Conservation (phyloP, 2,888 invertebrate species). For the Megaustenia siamemsis region DNA sequence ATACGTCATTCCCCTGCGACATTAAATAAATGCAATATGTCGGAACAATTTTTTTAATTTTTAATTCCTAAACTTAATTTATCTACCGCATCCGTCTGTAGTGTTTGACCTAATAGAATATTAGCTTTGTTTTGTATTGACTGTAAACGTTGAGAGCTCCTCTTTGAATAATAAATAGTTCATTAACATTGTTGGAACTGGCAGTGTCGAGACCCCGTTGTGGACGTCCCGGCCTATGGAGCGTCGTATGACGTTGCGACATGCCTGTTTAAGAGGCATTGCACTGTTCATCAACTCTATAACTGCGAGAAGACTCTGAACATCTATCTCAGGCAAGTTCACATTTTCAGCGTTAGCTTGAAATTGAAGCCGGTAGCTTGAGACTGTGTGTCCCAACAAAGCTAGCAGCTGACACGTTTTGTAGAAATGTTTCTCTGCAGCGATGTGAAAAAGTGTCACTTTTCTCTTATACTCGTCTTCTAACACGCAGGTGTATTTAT, state of each 20-base stretch:
- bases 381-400: slow-evolving; percentile 71
- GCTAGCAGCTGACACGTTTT: slow-evolving; percentile 76
- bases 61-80: too few species aligned
- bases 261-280: slow-evolving; percentile 72
- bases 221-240: slow-evolving; percentile 73
- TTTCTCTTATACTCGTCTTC: slow-evolving; percentile 71
- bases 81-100: background rate
- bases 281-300: slow-evolving; percentile 70
- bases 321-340: slow-evolving; percentile 68
- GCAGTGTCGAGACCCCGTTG: slow-evolving; percentile 69
- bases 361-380: slow-evolving; percentile 64
- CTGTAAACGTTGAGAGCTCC: slow-evolving; percentile 53
- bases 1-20: too few species aligned
- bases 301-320: slow-evolving; percentile 67
- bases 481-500: slow-evolving; percentile 76
- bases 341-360: slow-evolving; percentile 66
- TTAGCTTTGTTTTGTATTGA: background rate
- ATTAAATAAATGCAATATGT: too few species aligned
- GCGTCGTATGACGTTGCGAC: slow-evolving; percentile 75
- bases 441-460: slow-evolving; percentile 73
- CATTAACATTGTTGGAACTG: slow-evolving; percentile 74
- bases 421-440: slow-evolving; percentile 74
- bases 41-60: too few species aligned
- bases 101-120: background rate
- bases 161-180: slow-evolving; percentile 74